phyloP scores from a whole-genome alignment of 2,888 invertebrate genomes.

The Agrochola lychnidis region DNA sequence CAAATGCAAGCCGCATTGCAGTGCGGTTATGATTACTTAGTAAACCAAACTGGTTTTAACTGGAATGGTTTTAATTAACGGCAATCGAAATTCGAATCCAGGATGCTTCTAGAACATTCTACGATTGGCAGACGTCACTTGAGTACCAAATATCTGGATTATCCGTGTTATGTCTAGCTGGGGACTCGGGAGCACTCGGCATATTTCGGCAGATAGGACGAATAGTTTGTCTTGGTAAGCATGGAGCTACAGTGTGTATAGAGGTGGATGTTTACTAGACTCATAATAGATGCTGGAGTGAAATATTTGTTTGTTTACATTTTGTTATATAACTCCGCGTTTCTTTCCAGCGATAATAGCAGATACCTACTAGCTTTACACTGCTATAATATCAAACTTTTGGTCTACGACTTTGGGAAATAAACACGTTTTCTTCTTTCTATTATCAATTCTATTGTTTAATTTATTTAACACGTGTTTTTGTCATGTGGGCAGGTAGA shows the following conservation, averaged over 20 bases:
- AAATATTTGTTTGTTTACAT: not conserved
- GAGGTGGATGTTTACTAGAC: not conserved
- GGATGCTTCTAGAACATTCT: slow-evolving; percentile 58
- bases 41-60: slow-evolving; percentile 50
- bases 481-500: not conserved
- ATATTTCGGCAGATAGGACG: slow-evolving; percentile 38
- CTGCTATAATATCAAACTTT: not conserved
- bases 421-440: not conserved
- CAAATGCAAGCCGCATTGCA: slow-evolving; percentile 60
- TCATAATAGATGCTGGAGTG: not conserved
- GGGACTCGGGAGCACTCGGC: slow-evolving; percentile 20
- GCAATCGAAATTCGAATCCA: slow-evolving; percentile 57
- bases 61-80: slow-evolving; percentile 66
- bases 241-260: not conserved
- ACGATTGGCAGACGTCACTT: slow-evolving; percentile 48
- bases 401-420: not conserved
- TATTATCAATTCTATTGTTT: not conserved
- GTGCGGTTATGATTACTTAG: slow-evolving; percentile 62
- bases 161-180: slow-evolving; percentile 51
- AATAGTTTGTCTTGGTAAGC: slow-evolving; percentile 32
- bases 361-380: not conserved
- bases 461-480: not conserved
- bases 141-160: slow-evolving; percentile 40
- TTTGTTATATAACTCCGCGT: too few relatives aligned
- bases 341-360: not conserved